phyloP scores from a whole-genome alignment of 1,140 invertebrate species.

The Ostrea denselamellosa region DNA sequence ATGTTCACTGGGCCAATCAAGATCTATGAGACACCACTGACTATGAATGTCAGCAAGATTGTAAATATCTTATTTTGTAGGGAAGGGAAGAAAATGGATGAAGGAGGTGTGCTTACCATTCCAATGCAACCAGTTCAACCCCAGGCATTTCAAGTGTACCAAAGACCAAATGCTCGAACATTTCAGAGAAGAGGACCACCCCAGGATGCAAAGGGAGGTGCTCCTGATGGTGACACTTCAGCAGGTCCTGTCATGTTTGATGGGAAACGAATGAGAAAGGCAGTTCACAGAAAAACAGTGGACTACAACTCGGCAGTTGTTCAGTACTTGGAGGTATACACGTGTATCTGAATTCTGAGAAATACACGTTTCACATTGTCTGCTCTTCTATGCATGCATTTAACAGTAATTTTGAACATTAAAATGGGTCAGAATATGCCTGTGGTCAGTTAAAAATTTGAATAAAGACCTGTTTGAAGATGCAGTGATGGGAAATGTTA shows the following conservation, averaged over 20 bases:
- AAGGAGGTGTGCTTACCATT: conserved; percentile 32
- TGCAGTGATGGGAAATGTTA: no score
- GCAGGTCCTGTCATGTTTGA: conserved; percentile 65
- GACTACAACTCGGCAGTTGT: conserved; percentile 99
- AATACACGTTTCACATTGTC: no score
- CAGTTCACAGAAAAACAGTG: conserved; percentile 97
- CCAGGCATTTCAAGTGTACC: background rate
- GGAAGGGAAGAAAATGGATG: conserved; percentile 24
- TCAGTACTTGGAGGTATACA: conserved; percentile 89
- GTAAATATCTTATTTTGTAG: background rate
- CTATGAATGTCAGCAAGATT: no score
- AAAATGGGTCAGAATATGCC: no score
- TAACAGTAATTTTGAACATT: no score
- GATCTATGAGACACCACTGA: no score
- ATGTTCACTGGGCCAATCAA: no score
- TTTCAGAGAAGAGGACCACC: conserved; percentile 26
- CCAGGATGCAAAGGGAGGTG: background rate
- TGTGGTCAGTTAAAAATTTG: no score
- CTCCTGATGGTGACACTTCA: background rate
- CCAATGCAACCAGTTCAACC: background rate
- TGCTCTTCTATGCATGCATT: no score
- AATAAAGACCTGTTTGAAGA: no score
- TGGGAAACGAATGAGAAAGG: conserved; percentile 96
- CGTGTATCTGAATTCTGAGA: background rate
- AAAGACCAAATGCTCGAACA: background rate